phyloP scores from a whole-genome alignment of 2,888 invertebrate genomes.

The Scaptomyza parva region DNA sequence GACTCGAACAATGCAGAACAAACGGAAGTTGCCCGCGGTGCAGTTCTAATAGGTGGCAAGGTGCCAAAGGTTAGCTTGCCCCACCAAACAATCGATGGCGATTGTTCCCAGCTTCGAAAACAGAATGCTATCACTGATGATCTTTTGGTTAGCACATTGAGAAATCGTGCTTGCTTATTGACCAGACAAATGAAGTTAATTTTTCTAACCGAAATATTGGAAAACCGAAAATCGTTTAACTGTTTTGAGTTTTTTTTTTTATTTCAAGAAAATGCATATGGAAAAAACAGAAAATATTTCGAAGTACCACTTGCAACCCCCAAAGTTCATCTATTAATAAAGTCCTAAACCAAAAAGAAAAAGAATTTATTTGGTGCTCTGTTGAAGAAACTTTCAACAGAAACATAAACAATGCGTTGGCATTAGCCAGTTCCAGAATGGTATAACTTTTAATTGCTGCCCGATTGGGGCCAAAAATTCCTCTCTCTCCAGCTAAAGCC shows the following conservation, averaged over 20 bases:
- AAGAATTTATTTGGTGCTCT: constrained; percentile 39
- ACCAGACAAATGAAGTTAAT: constrained; percentile 3
- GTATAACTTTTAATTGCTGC: constrained; percentile 44
- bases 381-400: constrained; percentile 67
- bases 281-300: constrained; percentile 15
- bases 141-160: constrained; percentile 56
- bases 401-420: constrained; percentile 70
- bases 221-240: neutral
- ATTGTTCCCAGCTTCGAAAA: constrained; percentile 17
- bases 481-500: constrained; percentile 35
- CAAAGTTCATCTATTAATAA: constrained; percentile 64
- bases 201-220: neutral
- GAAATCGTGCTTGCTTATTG: constrained; percentile 56
- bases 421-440: constrained; percentile 18
- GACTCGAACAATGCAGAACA: constrained; percentile 38
- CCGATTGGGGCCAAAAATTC: constrained; percentile 52
- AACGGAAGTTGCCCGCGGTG: constrained; percentile 60
- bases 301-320: constrained; percentile 17
- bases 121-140: constrained; percentile 42
- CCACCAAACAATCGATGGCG: constrained; percentile 15
- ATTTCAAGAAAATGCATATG: neutral
- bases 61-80: constrained; percentile 49
- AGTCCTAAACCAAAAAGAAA: constrained; percentile 22
- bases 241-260: neutral
- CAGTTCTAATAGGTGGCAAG: constrained; percentile 47